These are phyloP conservation scores for Knipowitschia caucasica DNA, from an alignment of 2,797 vertebrate genomes.

Conservation along the genomic window DNA sequence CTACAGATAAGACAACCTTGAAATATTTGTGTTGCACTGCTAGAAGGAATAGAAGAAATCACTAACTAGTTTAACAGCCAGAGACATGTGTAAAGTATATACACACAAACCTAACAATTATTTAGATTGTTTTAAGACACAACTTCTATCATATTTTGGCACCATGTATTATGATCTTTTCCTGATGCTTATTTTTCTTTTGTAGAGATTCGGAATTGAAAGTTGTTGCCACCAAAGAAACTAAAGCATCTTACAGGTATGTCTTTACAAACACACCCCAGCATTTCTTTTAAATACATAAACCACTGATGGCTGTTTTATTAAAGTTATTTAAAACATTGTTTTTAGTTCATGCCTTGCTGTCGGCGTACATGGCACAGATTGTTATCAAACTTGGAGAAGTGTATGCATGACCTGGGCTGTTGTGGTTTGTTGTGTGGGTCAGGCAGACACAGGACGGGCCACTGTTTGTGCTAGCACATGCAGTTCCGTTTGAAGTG, in stretches of 20 bases:
- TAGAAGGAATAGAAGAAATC: too few species aligned
- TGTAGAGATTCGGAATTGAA: slow-evolving; percentile 95
- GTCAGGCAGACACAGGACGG: slow-evolving; percentile 36
- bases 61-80: too few species aligned
- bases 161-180: too few species aligned
- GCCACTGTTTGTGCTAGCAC: slow-evolving; percentile 77
- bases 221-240: slow-evolving; percentile 99
- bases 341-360: too few species aligned
- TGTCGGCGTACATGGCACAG: slow-evolving; percentile 2
- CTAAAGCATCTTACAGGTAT: slow-evolving; percentile 91
- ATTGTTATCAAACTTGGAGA: neutral
- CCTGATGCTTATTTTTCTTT: neutral
- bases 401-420: slow-evolving; percentile 6
- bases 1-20: too few species aligned
- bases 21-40: too few species aligned
- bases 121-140: too few species aligned
- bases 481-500: slow-evolving; percentile 77
- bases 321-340: too few species aligned
- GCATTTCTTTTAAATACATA: neutral
- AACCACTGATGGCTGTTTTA: neutral
- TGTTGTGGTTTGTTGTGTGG: slow-evolving; percentile 17
- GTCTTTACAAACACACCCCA: slow-evolving; percentile 28
- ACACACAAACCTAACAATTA: too few species aligned
- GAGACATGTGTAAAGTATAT: too few species aligned
- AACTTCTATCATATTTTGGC: too few species aligned